A percentile compares a stretch with the other conserved stretches of the same genome.
Evolutionary conservation across 1,140 invertebrate genomes (phyloP).

Genomic region (Heliothis virescens): DNA sequence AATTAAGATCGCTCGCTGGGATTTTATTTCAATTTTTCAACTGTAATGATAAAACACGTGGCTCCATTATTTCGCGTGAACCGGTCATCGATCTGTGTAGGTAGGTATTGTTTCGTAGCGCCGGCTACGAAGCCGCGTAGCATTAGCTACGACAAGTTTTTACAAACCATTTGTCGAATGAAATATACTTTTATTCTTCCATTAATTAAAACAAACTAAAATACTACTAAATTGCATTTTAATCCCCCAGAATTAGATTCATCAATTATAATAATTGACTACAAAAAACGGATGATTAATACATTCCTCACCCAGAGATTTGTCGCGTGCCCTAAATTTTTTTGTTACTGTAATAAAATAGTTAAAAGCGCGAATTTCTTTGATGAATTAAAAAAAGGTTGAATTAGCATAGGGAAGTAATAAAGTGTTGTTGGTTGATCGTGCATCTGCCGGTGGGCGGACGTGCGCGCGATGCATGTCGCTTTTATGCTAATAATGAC

Average conservation of each 20-base stretch:
- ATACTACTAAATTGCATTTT: constrained; percentile 38
- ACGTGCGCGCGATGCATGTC: constrained; percentile 60
- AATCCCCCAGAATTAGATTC: constrained; percentile 38
- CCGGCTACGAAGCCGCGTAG: constrained; percentile 8
- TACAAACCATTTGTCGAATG: constrained; percentile 1
- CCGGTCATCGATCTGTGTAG: constrained; percentile 18
- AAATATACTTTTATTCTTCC: constrained; percentile 12
- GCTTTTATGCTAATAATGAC: constrained; percentile 75
- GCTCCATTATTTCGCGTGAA: constrained; percentile 9
- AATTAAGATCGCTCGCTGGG: constrained; percentile 18
- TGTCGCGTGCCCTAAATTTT: constrained; percentile 78
- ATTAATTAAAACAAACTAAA: constrained; percentile 31
- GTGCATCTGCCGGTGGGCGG: constrained; percentile 76
- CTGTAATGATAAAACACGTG: constrained; percentile 5
- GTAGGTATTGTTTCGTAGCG: neutral
- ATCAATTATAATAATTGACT: constrained; percentile 43
- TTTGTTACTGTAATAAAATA: constrained; percentile 67
- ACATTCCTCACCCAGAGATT: constrained; percentile 48
- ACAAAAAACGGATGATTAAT: constrained; percentile 47
- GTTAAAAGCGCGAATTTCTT: constrained; percentile 62
- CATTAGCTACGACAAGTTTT: constrained; percentile 13
- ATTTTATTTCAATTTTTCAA: constrained; percentile 40
- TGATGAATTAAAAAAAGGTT: constrained; percentile 61
- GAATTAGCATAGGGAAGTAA: constrained; percentile 76
- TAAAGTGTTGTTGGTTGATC: constrained; percentile 51